Evolutionary conservation across 1,140 invertebrate species (phyloP).

Genomic region (Trinorchestia longiramus): DNA sequence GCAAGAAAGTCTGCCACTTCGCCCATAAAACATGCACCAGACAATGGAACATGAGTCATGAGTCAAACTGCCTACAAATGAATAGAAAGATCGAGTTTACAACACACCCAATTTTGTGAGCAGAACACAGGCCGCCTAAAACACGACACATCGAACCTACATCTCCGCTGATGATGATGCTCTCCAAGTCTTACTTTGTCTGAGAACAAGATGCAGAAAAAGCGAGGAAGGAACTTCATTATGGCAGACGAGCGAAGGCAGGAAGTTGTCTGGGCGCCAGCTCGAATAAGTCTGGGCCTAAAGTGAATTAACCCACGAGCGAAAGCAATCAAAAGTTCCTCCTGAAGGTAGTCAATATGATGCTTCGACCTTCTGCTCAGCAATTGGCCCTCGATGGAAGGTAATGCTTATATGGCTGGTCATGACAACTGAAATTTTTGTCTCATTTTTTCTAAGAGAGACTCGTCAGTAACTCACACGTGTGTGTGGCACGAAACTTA

Average conservation of each 20-base stretch:
- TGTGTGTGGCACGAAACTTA: not conserved
- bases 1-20: not conserved
- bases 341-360: not conserved
- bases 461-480: not conserved
- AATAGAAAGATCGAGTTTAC: not conserved
- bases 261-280: not conserved
- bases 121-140: not conserved
- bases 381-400: not conserved
- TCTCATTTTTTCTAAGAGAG: not conserved
- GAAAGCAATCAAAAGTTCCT: constrained; percentile 37
- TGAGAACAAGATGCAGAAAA: constrained; percentile 3
- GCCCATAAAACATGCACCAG: not conserved
- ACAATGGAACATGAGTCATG: not conserved
- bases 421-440: not conserved
- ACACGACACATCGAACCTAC: not conserved
- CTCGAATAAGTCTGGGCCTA: constrained; percentile 22
- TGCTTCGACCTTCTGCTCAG: not conserved
- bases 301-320: constrained; percentile 13
- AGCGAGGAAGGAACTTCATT: not conserved
- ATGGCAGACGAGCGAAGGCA: constrained; percentile 8
- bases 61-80: not conserved
- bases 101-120: not conserved
- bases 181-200: not conserved
- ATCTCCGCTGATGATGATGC: not conserved
- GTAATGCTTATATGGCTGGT: not conserved